These are phyloP conservation scores for Nasonia longicornis DNA, from an alignment of 1,140 invertebrate genomes.

Conservation along the genomic window DNA sequence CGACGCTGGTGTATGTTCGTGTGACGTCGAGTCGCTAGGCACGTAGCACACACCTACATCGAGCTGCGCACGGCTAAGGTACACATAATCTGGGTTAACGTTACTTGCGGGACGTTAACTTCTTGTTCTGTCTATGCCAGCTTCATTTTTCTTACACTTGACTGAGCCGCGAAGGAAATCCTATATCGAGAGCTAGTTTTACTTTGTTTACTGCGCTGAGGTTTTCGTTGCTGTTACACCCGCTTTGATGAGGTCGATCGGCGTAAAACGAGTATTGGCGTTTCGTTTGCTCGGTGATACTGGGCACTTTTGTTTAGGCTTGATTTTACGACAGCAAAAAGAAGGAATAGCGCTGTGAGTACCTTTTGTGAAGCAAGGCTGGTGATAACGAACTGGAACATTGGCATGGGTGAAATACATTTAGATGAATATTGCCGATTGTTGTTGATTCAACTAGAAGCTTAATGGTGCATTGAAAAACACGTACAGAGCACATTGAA, in stretches of 20 bases:
- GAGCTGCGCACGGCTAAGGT: background rate
- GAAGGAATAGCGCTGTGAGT: background rate
- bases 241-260: no score
- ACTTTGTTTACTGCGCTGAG: background rate
- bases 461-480: conserved; percentile 13
- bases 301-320: background rate
- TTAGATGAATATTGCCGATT: conserved; percentile 4
- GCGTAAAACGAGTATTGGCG: background rate
- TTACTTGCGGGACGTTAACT: conserved; percentile 40
- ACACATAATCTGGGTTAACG: conserved; percentile 48
- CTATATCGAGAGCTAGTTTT: background rate
- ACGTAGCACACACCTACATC: background rate
- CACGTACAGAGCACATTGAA: background rate
- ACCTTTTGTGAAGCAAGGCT: background rate
- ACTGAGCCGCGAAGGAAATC: background rate
- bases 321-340: background rate
- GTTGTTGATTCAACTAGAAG: conserved; percentile 18
- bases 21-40: background rate
- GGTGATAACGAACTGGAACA: background rate
- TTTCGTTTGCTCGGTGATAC: background rate
- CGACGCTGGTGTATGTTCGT: background rate
- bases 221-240: background rate
- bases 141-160: conserved; percentile 21
- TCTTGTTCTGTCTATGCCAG: conserved; percentile 25
- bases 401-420: background rate